Conservation (phyloP, 1,140 invertebrate genomes). For the Drosophila kepulauana region DNA sequence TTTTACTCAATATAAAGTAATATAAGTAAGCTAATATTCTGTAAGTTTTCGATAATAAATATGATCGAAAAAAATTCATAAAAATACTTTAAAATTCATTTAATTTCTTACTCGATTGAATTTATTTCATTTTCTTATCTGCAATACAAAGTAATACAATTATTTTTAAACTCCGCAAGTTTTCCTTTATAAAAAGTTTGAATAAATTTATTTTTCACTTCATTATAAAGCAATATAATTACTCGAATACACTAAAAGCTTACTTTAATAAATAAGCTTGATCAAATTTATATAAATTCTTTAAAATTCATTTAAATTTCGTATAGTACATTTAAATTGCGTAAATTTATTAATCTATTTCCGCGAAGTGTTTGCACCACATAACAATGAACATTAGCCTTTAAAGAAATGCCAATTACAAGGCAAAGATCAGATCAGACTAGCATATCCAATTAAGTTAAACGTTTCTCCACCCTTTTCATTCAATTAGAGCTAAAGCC, state of each 20-base stretch:
- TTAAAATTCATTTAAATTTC: no score
- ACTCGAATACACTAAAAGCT: not conserved
- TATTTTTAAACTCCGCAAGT: no score
- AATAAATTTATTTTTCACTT: no score
- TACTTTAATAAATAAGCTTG: not conserved
- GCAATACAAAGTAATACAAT: not conserved
- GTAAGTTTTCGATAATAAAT: not conserved
- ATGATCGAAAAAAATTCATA: not conserved
- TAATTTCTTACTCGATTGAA: not conserved
- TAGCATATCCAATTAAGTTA: constrained; percentile 62
- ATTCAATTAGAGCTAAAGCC: constrained; percentile 65
- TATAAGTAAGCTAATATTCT: not conserved
- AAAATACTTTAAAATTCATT: not conserved
- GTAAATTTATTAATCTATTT: not conserved
- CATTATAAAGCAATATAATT: no score
- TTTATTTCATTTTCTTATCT: not conserved
- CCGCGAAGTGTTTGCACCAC: constrained; percentile 17
- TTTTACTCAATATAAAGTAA: no score
- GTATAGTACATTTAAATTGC: no score
- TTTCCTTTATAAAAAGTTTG: no score
- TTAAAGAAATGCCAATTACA: constrained; percentile 20
- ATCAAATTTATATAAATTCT: not conserved
- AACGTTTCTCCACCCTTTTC: constrained; percentile 67
- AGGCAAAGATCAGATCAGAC: constrained; percentile 33
- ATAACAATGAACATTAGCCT: constrained; percentile 9